Evolutionary conservation across 2,113 vertebrate species (phyloP), one percentile per base, ranked within the genome.

Genomic region (Malurus elegans): DNA sequence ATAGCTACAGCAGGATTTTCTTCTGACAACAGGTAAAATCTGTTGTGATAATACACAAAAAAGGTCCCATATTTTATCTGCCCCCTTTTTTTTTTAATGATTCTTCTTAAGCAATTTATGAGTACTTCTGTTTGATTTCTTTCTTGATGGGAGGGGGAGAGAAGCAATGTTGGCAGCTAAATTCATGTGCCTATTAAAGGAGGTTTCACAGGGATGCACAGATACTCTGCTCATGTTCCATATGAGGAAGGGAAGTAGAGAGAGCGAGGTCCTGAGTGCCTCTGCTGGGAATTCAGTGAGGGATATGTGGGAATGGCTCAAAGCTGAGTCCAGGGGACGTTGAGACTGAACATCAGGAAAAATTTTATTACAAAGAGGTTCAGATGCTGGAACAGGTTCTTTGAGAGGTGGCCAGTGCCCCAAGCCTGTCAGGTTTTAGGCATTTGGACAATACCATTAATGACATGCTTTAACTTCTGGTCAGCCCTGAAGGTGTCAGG

Each of bases 1-100:
- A 99, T 99, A 90, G 99, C 98, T 69, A 99, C 99, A 44, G 99
- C 99, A 15, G 99, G 99, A 74, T 98, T 99, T 65, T 99, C 99
- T 65, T 98, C 98, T 60, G 99, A 99, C 97, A 99, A 99, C 98
- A 99, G 99, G 99, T 99, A 97, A 94, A 90, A 97, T 67, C 36
- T 65, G 14, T 38, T 87, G n/a, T 44, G 8, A 29, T 75, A 80
- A 36, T 25, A 12, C 31, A n/a, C 58, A 6, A 51, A 28, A 89
- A 31, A 48, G 12, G 5, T 92, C 44, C 24, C 14, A 2, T 73
- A 58, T 64, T 91, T 88, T 62, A 14, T 83, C 21, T 78, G n/a
- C 17, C 18, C 12, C 4, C 5, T 12, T 11, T 73, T 75, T 23
- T 66, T 56, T 47, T 54, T 5, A 3, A 3, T 47, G 12, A 16